Conservation (phyloP, 2,888 invertebrate genomes). For the Dryomyza anilis region DNA sequence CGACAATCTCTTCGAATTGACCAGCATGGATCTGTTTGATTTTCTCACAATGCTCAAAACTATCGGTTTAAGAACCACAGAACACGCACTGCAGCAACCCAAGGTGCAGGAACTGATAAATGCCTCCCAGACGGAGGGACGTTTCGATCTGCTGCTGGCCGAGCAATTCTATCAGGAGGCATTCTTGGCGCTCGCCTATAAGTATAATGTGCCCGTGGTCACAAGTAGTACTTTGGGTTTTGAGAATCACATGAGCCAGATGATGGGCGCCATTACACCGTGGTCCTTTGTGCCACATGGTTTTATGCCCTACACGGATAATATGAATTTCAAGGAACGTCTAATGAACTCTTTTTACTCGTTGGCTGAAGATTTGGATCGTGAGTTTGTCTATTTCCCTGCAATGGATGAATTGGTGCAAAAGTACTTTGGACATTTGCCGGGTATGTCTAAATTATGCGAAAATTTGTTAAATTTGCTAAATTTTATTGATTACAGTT, state of each 20-base stretch:
- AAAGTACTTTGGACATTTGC: conserved; percentile 50
- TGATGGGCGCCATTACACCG: conserved; percentile 62
- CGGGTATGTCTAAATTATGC: conserved; percentile 38
- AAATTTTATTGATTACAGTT: conserved; percentile 37
- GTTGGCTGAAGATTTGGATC: conserved; percentile 51
- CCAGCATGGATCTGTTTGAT: conserved; percentile 44
- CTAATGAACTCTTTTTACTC: conserved; percentile 62
- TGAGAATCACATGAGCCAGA: conserved; percentile 61
- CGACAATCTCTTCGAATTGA: conserved; percentile 52
- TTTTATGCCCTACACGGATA: conserved; percentile 61
- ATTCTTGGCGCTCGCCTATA: conserved; percentile 57
- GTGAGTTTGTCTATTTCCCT: conserved; percentile 53
- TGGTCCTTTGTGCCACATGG: conserved; percentile 63
- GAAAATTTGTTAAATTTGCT: background rate
- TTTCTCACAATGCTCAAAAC: conserved; percentile 53
- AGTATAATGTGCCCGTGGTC: conserved; percentile 60
- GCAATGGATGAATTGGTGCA: conserved; percentile 54
- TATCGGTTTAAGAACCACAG: conserved; percentile 51
- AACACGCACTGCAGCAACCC: conserved; percentile 52
- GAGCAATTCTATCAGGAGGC: conserved; percentile 62
- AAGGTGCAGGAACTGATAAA: conserved; percentile 53
- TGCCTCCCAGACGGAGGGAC: conserved; percentile 31
- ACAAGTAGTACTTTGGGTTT: conserved; percentile 60
- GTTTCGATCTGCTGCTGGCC: conserved; percentile 61
- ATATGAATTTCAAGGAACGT: conserved; percentile 64